phyloP scores from a whole-genome alignment of 2,888 invertebrate species.

The Ectemnius cavifrons region DNA sequence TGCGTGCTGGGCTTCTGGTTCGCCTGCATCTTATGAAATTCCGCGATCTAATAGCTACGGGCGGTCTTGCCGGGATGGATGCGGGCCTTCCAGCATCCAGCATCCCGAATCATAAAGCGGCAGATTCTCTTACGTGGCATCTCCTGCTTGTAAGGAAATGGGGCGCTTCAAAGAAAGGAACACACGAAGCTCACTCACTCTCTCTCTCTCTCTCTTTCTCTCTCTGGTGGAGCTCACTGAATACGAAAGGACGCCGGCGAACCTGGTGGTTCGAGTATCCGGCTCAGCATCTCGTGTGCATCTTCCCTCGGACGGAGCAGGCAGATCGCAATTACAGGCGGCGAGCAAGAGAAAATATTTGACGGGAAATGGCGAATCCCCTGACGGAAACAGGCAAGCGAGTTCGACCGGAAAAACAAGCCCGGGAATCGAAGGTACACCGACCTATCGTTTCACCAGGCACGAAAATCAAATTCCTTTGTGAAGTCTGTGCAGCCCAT shows the following conservation, averaged over 20 bases:
- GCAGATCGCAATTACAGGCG: constrained; percentile 31
- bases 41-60: constrained; percentile 40
- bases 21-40: constrained; percentile 47
- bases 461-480: too few relatives aligned
- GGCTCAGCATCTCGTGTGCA: too few relatives aligned
- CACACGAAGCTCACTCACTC: too few relatives aligned
- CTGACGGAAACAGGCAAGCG: too few relatives aligned
- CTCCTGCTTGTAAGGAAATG: neutral
- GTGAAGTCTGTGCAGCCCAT: too few relatives aligned
- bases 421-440: too few relatives aligned
- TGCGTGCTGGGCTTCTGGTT: constrained; percentile 4
- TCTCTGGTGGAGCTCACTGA: neutral
- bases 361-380: constrained; percentile 18
- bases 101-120: constrained; percentile 40
- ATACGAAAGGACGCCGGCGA: constrained; percentile 37
- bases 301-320: constrained; percentile 1
- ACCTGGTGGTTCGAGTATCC: constrained; percentile 25
- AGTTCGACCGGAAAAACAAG: too few relatives aligned
- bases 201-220: too few relatives aligned
- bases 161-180: too few relatives aligned
- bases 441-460: too few relatives aligned
- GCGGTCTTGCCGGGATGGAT: constrained; percentile 27
- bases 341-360: constrained; percentile 25
- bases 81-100: constrained; percentile 31
- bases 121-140: constrained; percentile 24